phyloP scores from a whole-genome alignment of 2,113 vertebrate species.

The Hippocampus abdominalis region DNA sequence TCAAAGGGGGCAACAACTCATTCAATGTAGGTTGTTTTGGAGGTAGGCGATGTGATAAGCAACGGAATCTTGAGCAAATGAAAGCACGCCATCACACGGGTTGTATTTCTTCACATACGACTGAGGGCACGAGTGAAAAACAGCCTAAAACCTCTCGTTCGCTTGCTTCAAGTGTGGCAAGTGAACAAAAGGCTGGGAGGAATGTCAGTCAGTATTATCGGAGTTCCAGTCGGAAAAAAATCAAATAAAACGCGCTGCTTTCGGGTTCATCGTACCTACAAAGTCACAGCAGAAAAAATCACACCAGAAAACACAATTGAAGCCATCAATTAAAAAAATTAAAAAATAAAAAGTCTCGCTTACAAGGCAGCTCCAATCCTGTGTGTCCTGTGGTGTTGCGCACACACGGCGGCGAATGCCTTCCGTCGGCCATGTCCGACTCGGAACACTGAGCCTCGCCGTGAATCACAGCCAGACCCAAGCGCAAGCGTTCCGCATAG shows the following conservation, averaged over 20 bases:
- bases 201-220: not conserved
- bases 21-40: not conserved
- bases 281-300: conserved; percentile 8
- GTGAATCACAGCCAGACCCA: conserved; percentile 94
- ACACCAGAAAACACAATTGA: not conserved
- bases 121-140: conserved; percentile 49
- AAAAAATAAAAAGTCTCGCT: conserved; percentile 43
- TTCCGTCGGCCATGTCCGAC: conserved; percentile 94
- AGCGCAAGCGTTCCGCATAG: conserved; percentile 87
- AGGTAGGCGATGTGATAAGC: conserved; percentile 37
- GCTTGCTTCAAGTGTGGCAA: not conserved
- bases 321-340: not conserved
- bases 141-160: not conserved
- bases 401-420: conserved; percentile 91
- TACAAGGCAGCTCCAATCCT: conserved; percentile 91
- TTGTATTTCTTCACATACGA: conserved; percentile 22
- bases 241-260: conserved; percentile 9
- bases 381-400: conserved; percentile 89
- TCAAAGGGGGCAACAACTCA: not conserved
- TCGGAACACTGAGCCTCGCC: conserved; percentile 95
- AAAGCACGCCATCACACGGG: conserved; percentile 51
- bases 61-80: conserved; percentile 25
- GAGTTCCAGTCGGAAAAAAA: not conserved
- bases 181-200: not conserved
- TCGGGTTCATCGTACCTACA: conserved; percentile 1